These are phyloP conservation scores for Adelosebastes latens DNA, from an alignment of 2,797 vertebrate species.

Conservation along the genomic window DNA sequence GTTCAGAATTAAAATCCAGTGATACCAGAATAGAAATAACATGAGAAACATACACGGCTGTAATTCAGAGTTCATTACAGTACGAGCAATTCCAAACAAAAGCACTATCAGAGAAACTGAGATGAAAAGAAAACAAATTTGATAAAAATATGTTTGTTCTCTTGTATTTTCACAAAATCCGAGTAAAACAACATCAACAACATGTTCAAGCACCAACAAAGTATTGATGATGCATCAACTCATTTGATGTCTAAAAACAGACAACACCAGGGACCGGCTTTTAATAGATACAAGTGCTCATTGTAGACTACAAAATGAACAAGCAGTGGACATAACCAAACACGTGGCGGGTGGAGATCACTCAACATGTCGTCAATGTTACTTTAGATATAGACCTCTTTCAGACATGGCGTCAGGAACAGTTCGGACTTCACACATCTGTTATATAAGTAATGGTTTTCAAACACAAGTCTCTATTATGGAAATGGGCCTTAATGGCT, in stretches of 20 bases:
- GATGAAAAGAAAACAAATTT: not conserved
- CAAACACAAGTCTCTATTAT: too few species aligned
- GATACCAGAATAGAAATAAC: not conserved
- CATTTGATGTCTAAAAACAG: conserved; percentile 29
- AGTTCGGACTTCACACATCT: not conserved
- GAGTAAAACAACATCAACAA: conserved; percentile 9
- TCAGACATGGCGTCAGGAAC: not conserved
- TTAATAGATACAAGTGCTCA: not conserved
- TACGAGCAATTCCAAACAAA: not conserved
- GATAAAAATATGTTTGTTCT: not conserved
- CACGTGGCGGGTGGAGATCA: not conserved
- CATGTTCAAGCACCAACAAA: not conserved
- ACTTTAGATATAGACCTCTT: not conserved
- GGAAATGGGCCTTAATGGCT: not conserved
- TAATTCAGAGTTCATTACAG: not conserved
- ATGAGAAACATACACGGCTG: not conserved
- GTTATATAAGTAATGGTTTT: not conserved
- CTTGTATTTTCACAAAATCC: not conserved
- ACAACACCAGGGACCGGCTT: not conserved
- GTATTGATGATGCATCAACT: not conserved
- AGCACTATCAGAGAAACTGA: not conserved
- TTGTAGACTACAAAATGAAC: not conserved
- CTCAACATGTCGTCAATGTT: not conserved
- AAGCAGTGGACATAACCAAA: not conserved
- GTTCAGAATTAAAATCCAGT: not conserved